Evolutionary conservation across 1,140 invertebrate genomes (phyloP).

Genomic region (Conus betulinus): DNA sequence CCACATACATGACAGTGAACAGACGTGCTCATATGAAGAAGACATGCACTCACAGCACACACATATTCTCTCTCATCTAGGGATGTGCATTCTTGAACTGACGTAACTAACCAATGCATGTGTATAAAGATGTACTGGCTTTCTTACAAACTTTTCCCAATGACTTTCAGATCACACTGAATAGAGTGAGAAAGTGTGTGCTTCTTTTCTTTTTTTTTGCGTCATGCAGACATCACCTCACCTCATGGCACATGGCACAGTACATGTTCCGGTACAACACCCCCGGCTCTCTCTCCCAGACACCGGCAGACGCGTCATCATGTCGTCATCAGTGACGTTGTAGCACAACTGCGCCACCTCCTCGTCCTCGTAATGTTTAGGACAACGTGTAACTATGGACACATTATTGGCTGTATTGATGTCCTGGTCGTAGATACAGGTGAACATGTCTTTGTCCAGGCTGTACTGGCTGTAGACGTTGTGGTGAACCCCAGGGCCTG

Average conservation of each 20-base stretch:
- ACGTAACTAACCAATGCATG: no score
- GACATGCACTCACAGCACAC: no score
- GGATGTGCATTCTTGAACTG: no score
- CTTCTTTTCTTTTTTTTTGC: no score
- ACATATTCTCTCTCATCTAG: no score
- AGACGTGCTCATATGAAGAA: no score
- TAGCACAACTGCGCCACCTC: constrained; percentile 11
- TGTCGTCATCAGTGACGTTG: constrained; percentile 3
- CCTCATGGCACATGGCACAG: constrained; percentile 23
- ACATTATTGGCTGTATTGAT: not conserved
- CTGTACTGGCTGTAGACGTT: not conserved
- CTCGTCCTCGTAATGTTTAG: not conserved
- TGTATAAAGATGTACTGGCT: no score
- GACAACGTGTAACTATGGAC: constrained; percentile 17
- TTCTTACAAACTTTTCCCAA: no score
- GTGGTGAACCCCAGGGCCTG: not conserved
- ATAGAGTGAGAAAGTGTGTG: no score
- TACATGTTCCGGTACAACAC: constrained; percentile 30
- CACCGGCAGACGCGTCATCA: constrained; percentile 42
- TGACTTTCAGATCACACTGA: no score
- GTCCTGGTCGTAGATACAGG: not conserved
- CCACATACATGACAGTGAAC: no score
- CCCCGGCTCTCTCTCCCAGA: constrained; percentile 32
- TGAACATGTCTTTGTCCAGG: constrained; percentile 3
- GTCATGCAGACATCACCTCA: no score